Percentiles rank a stretch among this genome's conserved stretches.
Evolutionary conservation across 2,113 vertebrate species (phyloP).

Genomic region (Spilogale gracilis): DNA sequence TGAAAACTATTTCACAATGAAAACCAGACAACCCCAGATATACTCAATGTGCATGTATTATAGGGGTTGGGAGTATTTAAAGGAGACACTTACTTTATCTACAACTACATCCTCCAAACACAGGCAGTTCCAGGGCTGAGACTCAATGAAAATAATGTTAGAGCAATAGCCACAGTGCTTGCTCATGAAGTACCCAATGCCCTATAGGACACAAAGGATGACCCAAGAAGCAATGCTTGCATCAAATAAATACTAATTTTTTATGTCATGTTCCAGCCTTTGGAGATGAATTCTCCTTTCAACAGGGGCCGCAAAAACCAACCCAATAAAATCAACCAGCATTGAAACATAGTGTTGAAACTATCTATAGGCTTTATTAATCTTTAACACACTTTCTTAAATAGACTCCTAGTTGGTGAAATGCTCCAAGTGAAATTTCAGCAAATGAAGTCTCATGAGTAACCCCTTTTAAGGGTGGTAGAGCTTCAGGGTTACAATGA

Average conservation of each 20-base stretch:
- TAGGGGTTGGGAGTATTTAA: no score
- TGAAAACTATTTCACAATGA: neutral
- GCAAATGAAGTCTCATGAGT: neutral
- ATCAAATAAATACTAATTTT: constrained; percentile 40
- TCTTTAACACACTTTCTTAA: constrained; percentile 63
- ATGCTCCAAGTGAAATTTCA: constrained; percentile 16
- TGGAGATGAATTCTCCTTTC: constrained; percentile 47
- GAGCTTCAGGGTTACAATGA: constrained; percentile 45
- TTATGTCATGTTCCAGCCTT: constrained; percentile 25
- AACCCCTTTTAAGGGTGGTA: neutral
- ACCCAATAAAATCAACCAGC: constrained; percentile 46
- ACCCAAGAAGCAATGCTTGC: neutral
- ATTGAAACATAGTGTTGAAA: constrained; percentile 62
- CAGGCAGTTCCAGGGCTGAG: neutral
- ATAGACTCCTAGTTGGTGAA: constrained; percentile 35
- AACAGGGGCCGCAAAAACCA: constrained; percentile 51
- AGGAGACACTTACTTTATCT: neutral
- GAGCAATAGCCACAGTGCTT: neutral
- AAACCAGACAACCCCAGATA: neutral
- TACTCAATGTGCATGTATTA: neutral
- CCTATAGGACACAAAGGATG: neutral
- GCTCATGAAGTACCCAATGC: neutral
- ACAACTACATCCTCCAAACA: neutral
- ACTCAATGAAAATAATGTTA: neutral
- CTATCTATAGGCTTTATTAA: constrained; percentile 54